Percentiles rank a stretch among this genome's conserved stretches.
phyloP scores from a whole-genome alignment of 2,888 invertebrate genomes.

The Saturnia pavonia region DNA sequence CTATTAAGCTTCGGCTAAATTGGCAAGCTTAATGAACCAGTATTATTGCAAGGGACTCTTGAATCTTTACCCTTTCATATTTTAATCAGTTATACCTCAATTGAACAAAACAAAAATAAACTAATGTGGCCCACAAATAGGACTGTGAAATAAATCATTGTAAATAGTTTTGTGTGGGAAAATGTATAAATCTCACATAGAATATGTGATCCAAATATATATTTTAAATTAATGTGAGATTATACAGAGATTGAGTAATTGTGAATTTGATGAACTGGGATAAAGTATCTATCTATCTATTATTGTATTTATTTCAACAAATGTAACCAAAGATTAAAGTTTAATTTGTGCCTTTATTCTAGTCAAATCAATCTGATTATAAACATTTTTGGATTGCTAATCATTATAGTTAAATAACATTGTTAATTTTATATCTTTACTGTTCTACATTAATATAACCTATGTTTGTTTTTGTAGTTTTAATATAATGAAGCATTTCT shows the following conservation, averaged over 20 bases:
- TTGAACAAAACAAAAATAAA: neutral
- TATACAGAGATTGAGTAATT: neutral
- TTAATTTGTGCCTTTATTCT: slow-evolving; percentile 2
- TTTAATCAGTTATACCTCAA: neutral
- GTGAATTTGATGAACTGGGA: neutral
- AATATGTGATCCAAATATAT: too few relatives aligned
- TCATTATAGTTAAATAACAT: neutral
- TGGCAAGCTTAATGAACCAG: neutral
- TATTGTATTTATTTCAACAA: neutral
- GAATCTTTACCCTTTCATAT: neutral
- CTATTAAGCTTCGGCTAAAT: neutral
- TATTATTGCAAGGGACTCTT: neutral
- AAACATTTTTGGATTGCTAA: neutral
- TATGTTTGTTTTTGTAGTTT: neutral
- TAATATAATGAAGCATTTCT: neutral
- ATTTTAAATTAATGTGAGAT: too few relatives aligned
- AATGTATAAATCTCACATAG: too few relatives aligned
- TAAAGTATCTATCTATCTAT: neutral
- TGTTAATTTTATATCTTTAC: neutral
- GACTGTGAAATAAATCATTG: neutral
- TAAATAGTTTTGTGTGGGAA: too few relatives aligned
- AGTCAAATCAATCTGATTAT: slow-evolving; percentile 25
- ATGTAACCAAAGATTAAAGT: neutral
- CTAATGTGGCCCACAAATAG: neutral
- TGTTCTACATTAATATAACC: neutral